Percentiles rank a stretch among this genome's conserved stretches.
phyloP scores from a whole-genome alignment of 2,113 vertebrate species.

The Marcusenius ussheri region DNA sequence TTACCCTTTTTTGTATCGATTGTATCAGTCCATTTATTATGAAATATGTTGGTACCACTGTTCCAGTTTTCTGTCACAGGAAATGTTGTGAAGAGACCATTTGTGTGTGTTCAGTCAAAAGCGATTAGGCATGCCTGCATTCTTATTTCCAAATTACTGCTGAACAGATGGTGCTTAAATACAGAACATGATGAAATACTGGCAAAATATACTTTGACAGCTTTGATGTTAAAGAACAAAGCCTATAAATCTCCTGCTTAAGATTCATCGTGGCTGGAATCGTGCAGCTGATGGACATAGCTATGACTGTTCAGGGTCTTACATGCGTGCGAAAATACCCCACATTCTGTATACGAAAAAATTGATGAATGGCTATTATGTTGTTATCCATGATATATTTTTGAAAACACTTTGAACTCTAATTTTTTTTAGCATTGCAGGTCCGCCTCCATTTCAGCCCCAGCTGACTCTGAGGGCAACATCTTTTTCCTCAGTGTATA shows the following conservation, averaged over 20 bases:
- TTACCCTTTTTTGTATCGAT: not conserved
- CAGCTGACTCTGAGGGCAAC: not conserved
- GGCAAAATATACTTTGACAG: not conserved
- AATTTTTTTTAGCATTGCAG: not conserved
- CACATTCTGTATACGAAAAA: not conserved
- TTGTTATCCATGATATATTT: not conserved
- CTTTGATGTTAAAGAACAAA: not conserved
- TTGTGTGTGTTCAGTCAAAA: not conserved
- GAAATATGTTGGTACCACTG: not conserved
- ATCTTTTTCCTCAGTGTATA: not conserved
- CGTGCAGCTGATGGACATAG: not conserved
- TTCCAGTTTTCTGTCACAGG: not conserved
- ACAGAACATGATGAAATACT: not conserved
- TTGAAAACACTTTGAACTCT: not conserved
- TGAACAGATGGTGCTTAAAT: not conserved
- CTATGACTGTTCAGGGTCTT: not conserved
- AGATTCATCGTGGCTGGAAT: not conserved
- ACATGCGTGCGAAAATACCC: not conserved
- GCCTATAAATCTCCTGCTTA: not conserved
- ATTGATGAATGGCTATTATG: not conserved
- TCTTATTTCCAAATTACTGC: not conserved
- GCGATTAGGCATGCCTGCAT: not conserved
- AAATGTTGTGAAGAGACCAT: not conserved
- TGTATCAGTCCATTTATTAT: not conserved
- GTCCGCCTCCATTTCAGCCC: not conserved